Evolutionary conservation across 2,113 vertebrate species (phyloP).

Genomic region (Pseudopipra pipra): DNA sequence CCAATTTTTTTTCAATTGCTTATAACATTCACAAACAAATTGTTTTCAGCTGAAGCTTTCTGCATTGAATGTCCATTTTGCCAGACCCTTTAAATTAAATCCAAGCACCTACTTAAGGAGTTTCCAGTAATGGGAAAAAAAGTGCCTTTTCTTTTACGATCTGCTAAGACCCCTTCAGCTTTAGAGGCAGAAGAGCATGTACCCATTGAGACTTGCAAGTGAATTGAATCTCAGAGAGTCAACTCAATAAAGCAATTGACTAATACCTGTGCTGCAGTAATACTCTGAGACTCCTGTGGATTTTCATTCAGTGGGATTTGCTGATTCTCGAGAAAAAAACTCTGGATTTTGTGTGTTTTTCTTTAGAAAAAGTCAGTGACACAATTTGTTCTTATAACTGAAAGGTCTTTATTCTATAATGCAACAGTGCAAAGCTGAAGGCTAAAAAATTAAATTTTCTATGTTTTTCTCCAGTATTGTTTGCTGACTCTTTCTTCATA

Average conservation of each 20-base stretch:
- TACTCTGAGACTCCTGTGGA: not conserved
- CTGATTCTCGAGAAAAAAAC: not conserved
- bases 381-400: not conserved
- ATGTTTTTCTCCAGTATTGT: not conserved
- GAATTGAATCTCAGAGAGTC: not conserved
- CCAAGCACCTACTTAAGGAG: not conserved
- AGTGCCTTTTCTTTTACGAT: not conserved
- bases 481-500: not conserved
- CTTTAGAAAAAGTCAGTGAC: not conserved
- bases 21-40: not conserved
- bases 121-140: not conserved
- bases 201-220: not conserved
- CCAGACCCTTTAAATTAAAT: constrained; percentile 20
- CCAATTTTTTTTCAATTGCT: not conserved
- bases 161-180: not conserved
- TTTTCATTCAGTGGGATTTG: not conserved
- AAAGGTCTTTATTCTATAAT: not conserved
- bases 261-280: not conserved
- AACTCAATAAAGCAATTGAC: not conserved
- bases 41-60: constrained; percentile 21
- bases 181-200: not conserved
- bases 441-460: not conserved
- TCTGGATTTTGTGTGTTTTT: not conserved
- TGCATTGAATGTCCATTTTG: not conserved
- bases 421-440: not conserved